A percentile compares a stretch with the other conserved stretches of the same genome.
phyloP scores from a whole-genome alignment of 2,113 vertebrate genomes.

The Pelecanus crispus region DNA sequence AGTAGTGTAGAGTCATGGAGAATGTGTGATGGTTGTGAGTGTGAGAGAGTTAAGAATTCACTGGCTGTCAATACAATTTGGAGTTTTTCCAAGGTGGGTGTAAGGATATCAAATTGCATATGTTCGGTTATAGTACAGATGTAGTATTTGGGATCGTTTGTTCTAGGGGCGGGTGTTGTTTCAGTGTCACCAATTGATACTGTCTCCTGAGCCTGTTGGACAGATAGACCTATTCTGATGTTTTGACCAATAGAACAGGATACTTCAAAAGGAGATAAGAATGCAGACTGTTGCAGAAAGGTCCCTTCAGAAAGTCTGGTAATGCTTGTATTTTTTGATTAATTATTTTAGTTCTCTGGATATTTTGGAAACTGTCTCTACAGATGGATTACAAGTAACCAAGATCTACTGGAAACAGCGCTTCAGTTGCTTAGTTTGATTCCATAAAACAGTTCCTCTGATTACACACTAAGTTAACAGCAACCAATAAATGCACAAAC shows the following conservation, averaged over 20 bases:
- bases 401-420: slow-evolving; percentile 42
- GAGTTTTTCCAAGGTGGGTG: neutral
- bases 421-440: slow-evolving; percentile 34
- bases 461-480: slow-evolving; percentile 17
- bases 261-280: neutral
- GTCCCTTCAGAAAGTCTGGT: neutral
- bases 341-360: slow-evolving; percentile 59
- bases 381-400: slow-evolving; percentile 55
- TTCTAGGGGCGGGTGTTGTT: neutral
- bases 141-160: neutral
- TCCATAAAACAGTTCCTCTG: slow-evolving; percentile 60
- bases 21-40: neutral
- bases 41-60: neutral
- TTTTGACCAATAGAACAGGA: neutral
- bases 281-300: neutral
- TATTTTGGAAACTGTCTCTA: slow-evolving; percentile 58
- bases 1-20: neutral
- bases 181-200: neutral
- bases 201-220: neutral
- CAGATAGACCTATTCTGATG: neutral
- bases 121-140: neutral
- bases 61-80: neutral
- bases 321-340: slow-evolving; percentile 26
- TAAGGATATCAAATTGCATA: neutral
- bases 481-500: slow-evolving; percentile 63